phyloP scores from a whole-genome alignment of 2,113 vertebrate genomes.

The Tragulus kanchil region DNA sequence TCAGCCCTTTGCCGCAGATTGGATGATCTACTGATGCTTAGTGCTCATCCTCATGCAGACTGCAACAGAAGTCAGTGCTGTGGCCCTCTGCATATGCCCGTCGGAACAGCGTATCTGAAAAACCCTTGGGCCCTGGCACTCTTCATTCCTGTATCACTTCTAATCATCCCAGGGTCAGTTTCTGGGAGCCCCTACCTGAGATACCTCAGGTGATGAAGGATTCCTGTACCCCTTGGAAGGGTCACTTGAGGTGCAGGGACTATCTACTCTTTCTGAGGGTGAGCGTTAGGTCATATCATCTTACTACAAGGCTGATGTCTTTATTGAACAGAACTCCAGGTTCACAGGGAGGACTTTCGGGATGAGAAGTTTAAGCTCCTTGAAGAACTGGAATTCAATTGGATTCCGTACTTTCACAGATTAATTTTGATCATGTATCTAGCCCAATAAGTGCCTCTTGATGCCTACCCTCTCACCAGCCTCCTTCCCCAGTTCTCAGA shows the following conservation, averaged over 20 bases:
- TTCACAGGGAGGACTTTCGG: neutral
- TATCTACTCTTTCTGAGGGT: neutral
- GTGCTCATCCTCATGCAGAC: neutral
- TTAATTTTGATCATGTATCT: too few species aligned
- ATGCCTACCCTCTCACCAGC: fast-evolving
- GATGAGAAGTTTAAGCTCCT: neutral
- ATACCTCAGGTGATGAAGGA: neutral
- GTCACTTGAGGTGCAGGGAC: neutral
- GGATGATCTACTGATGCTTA: too few species aligned
- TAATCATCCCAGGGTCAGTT: neutral
- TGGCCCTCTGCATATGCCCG: neutral
- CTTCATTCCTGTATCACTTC: neutral
- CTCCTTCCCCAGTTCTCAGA: neutral
- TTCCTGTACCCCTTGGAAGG: neutral
- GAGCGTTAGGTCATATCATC: neutral
- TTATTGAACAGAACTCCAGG: neutral
- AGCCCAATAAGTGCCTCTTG: neutral
- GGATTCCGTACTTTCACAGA: neutral
- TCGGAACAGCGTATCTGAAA: neutral
- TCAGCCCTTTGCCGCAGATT: neutral
- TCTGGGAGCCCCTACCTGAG: neutral
- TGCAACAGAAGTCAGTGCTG: neutral
- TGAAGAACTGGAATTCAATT: neutral
- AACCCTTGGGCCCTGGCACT: neutral
- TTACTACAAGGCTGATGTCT: neutral